Evolutionary conservation across 1,140 invertebrate genomes (phyloP).

Genomic region (Monochamus saltuarius): DNA sequence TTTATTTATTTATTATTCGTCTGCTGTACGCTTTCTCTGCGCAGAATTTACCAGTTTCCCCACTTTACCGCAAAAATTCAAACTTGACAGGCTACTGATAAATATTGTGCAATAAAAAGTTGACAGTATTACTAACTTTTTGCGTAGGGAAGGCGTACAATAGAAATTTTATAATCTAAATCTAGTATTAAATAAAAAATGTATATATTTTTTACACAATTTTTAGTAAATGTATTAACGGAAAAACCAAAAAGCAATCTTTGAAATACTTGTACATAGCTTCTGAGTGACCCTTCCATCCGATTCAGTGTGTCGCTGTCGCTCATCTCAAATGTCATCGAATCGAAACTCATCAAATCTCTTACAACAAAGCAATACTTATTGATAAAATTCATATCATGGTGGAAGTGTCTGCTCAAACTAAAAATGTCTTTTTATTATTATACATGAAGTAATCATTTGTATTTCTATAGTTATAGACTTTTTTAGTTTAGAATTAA

Average conservation of each 20-base stretch:
- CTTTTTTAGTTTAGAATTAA: conserved; percentile 46
- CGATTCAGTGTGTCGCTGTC: no score
- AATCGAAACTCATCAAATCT: not conserved
- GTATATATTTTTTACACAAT: conserved; percentile 38
- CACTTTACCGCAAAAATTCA: not conserved
- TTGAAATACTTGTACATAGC: conserved; percentile 32
- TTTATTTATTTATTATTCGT: conserved; percentile 27
- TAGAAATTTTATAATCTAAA: conserved; percentile 7
- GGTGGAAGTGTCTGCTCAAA: conserved; percentile 39
- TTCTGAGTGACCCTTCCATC: conserved; percentile 23
- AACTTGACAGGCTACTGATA: conserved; percentile 1
- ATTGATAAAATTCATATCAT: conserved; percentile 34
- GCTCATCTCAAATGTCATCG: conserved; percentile 3
- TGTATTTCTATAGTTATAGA: conserved; percentile 42
- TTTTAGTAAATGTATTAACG: conserved; percentile 21
- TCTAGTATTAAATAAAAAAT: conserved; percentile 28
- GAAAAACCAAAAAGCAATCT: conserved; percentile 37
- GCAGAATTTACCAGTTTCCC: not conserved
- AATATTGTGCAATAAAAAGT: conserved; percentile 10
- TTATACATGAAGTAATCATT: conserved; percentile 34
- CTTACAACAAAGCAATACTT: conserved; percentile 28
- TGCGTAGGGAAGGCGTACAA: not conserved
- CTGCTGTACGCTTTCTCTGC: conserved; percentile 2
- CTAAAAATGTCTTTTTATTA: conserved; percentile 29
- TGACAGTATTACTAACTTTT: conserved; percentile 15